Conservation (phyloP, 2,888 invertebrate genomes). For the Apomyelois bistriatella region DNA sequence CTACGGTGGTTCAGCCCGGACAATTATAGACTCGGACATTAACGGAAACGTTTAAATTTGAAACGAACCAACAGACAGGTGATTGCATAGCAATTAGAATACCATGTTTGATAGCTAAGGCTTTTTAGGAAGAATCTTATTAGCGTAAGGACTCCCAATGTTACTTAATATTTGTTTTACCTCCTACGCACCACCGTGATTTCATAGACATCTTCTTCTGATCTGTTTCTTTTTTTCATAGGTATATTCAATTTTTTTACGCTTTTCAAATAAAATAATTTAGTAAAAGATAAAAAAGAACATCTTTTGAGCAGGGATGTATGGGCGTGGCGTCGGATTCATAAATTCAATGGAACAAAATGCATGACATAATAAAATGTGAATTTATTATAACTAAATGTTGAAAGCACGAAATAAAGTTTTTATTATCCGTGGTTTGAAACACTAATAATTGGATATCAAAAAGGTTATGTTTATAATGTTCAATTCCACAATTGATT, state of each 20-base stretch:
- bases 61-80: slow-evolving; percentile 29
- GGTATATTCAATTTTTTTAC: too few species aligned
- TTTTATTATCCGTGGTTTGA: too few species aligned
- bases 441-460: too few species aligned
- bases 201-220: background rate
- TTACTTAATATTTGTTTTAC: slow-evolving; percentile 9
- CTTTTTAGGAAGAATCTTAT: slow-evolving; percentile 25
- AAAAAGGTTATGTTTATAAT: too few species aligned
- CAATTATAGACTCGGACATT: slow-evolving; percentile 37
- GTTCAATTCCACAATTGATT: too few species aligned
- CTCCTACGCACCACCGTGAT: background rate
- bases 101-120: slow-evolving; percentile 29
- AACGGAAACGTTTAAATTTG: slow-evolving; percentile 38
- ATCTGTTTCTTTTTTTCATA: background rate
- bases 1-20: slow-evolving; percentile 42
- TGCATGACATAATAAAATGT: slow-evolving; percentile 8
- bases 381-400: slow-evolving; percentile 4
- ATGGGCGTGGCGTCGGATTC: background rate
- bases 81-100: slow-evolving; percentile 32
- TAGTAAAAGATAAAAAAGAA: background rate
- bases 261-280: too few species aligned
- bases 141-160: slow-evolving; percentile 13
- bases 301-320: background rate
- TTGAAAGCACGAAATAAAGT: too few species aligned
- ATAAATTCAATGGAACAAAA: slow-evolving; percentile 11